Evolutionary conservation across 2,113 vertebrate genomes (phyloP), one percentile per base, ranked within the genome.

Genomic region (Psophia crepitans): DNA sequence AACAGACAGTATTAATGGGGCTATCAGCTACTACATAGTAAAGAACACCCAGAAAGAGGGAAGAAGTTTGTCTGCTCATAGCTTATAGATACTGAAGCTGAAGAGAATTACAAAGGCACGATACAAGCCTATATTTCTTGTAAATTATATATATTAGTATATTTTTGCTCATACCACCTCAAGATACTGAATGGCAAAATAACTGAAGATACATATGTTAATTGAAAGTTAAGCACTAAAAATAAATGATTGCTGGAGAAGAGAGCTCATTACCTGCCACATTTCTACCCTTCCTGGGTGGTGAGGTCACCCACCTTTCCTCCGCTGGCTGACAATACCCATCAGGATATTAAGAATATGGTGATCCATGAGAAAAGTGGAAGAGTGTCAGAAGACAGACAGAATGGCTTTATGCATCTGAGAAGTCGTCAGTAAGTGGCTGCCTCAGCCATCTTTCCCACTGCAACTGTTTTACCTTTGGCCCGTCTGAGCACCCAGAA

Each of bases 111-210:
- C 94, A 79, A 97, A 88, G 84, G 90, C 90, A 94, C 57, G 6
- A 79, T 91, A 93, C 84, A 96, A 93, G 92, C 93, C 91, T 94
- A 41, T 88, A 94, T 84, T 86, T 96, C 91, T 89, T 94, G 61
- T 87, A 97, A 94, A 90, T 95, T 88, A 82, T 63, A 93, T 86
- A 96, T 95, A 94, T 63, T 94, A 39, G n/a, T 77, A 81, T 73
- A 82, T 56, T 92, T 86, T 64, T 93, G 89, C 46, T 84, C 61
- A 89, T 82, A 93, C 80, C 85, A 84, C 87, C 88, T 89, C 69
- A 84, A 94, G 89, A 91, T 69, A 86, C 57, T 82, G 88, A 96
- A 96, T 48, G 19, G 65, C 65, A 93, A 87, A 88, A 82, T 70
- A 89, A 28, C 77, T 84, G 69, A 92, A 92, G 84, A 74, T 61